A percentile compares a stretch with the other conserved stretches of the same genome.
phyloP scores from a whole-genome alignment of 2,888 invertebrate species.

The Ferrisia virgata region DNA sequence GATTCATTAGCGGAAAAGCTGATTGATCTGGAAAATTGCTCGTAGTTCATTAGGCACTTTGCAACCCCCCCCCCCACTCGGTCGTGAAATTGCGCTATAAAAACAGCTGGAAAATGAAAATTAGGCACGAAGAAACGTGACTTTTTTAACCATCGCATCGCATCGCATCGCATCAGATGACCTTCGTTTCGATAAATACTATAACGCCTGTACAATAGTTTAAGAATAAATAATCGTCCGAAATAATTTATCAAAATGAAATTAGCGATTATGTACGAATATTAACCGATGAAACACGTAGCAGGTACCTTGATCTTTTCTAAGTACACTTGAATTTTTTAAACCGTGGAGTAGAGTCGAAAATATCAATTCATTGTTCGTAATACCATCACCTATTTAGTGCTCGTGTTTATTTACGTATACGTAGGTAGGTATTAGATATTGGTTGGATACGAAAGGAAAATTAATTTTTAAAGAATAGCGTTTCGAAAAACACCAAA shows the following conservation, averaged over 20 bases:
- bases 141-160: no score
- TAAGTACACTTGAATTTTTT: not conserved
- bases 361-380: not conserved
- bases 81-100: no score
- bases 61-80: no score
- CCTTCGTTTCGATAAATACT: not conserved
- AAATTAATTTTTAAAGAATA: not conserved
- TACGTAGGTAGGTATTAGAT: no score
- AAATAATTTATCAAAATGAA: conserved; percentile 21
- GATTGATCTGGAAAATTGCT: no score
- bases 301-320: not conserved
- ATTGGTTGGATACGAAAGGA: not conserved
- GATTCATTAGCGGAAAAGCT: no score
- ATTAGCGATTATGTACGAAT: conserved; percentile 30
- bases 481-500: not conserved
- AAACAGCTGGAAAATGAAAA: not conserved
- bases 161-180: not conserved
- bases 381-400: not conserved
- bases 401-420: not conserved
- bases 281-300: not conserved
- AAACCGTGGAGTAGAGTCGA: not conserved
- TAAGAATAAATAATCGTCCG: not conserved
- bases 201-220: not conserved
- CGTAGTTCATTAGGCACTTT: no score
- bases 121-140: not conserved